Conservation (phyloP, 2,888 invertebrate genomes). For the Chrysina gloriosa region DNA sequence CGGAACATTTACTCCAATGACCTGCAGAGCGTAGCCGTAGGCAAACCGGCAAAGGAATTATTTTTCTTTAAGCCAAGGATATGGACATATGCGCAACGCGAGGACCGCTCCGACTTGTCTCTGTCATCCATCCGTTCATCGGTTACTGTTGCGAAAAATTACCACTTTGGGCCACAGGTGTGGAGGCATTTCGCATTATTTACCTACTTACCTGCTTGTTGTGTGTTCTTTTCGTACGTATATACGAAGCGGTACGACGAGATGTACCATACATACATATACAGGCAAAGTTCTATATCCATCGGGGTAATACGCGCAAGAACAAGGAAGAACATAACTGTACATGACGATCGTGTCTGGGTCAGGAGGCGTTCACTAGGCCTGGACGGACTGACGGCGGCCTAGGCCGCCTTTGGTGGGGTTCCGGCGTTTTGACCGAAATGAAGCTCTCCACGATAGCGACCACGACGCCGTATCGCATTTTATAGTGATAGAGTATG, state of each 20-base stretch:
- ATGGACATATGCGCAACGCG: not conserved
- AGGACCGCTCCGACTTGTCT: conserved; percentile 45
- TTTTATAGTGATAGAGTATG: conserved; percentile 53
- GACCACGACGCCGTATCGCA: conserved; percentile 49
- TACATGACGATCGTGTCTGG: conserved; percentile 67
- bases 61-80: not conserved
- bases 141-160: conserved; percentile 36
- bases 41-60: conserved; percentile 25
- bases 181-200: conserved; percentile 57
- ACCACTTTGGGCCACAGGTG: conserved; percentile 50
- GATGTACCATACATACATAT: not conserved
- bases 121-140: conserved; percentile 46
- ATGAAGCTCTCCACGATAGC: not conserved
- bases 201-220: conserved; percentile 53
- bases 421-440: conserved; percentile 42
- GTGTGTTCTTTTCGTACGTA: not conserved
- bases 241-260: not conserved
- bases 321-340: conserved; percentile 65
- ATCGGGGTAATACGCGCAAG: conserved; percentile 57
- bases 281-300: conserved; percentile 33
- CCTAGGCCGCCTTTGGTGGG: conserved; percentile 51
- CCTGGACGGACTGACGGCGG: conserved; percentile 7
- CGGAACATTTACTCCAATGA: conserved; percentile 49
- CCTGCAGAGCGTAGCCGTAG: conserved; percentile 47
- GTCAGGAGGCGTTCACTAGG: conserved; percentile 68